phyloP scores from a whole-genome alignment of 2,888 invertebrate genomes.

The Tupiocoris notatus region DNA sequence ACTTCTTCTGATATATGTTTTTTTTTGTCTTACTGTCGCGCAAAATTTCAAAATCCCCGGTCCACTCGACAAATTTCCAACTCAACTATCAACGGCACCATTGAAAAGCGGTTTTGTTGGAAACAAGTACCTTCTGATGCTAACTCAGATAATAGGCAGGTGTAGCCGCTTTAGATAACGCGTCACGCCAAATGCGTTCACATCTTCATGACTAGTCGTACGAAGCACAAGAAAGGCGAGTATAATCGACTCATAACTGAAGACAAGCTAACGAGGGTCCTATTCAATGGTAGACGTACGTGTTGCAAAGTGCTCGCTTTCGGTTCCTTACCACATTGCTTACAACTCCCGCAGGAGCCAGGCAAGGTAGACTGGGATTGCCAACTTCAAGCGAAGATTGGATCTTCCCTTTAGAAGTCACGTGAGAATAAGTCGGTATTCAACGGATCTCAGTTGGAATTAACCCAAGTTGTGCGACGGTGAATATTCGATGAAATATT shows the following conservation, averaged over 20 bases:
- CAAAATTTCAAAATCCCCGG: no score
- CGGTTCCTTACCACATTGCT: neutral
- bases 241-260: conserved; percentile 21
- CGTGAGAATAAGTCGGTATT: neutral
- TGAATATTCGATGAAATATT: neutral
- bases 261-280: conserved; percentile 27
- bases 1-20: no score
- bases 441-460: neutral
- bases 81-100: no score
- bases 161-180: no score
- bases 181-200: no score
- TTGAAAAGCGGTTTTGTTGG: no score
- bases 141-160: no score
- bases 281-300: conserved; percentile 21
- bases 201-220: no score
- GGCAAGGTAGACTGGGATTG: neutral
- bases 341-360: neutral
- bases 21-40: no score
- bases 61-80: no score
- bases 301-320: neutral
- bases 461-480: neutral
- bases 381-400: neutral
- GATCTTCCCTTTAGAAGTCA: neutral
- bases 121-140: no score
- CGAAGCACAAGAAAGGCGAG: no score